These are phyloP conservation scores for Macropis europaea DNA, from an alignment of 2,888 invertebrate genomes.

Conservation along the genomic window DNA sequence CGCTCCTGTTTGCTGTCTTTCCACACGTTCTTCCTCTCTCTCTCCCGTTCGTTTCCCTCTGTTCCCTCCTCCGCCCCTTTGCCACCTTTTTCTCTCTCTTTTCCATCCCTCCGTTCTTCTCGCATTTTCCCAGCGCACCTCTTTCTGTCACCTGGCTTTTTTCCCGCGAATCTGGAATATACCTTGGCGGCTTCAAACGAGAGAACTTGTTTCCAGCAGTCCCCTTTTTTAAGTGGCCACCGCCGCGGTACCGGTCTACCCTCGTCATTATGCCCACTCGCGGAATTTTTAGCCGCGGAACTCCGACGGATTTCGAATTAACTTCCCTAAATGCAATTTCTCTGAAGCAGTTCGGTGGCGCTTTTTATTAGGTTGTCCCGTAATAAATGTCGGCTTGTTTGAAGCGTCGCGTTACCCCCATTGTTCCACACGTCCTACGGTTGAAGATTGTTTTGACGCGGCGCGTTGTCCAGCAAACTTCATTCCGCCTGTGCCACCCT, in stretches of 20 bases:
- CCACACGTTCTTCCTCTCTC: conserved; percentile 23
- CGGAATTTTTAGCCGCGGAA: neutral
- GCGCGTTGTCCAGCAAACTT: no score
- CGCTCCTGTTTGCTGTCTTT: conserved; percentile 53
- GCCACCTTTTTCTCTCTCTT: neutral
- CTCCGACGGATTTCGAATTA: conserved; percentile 1
- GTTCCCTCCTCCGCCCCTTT: neutral
- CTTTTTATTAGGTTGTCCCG: no score
- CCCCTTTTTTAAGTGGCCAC: conserved; percentile 9
- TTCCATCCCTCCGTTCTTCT: neutral
- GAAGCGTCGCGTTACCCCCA: no score
- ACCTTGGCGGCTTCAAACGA: conserved; percentile 5
- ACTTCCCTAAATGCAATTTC: no score
- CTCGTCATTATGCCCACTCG: conserved; percentile 19
- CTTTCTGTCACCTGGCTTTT: conserved; percentile 3
- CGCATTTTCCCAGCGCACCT: neutral
- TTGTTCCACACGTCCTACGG: no score
- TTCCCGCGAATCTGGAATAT: conserved; percentile 10
- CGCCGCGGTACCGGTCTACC: neutral
- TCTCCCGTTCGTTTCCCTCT: neutral
- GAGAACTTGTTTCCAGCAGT: neutral
- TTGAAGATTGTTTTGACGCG: no score
- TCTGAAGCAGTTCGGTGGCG: no score
- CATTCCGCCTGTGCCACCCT: no score
- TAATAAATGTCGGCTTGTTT: no score